Conservation (phyloP, 2,113 vertebrate species). For the Theropithecus gelada region DNA sequence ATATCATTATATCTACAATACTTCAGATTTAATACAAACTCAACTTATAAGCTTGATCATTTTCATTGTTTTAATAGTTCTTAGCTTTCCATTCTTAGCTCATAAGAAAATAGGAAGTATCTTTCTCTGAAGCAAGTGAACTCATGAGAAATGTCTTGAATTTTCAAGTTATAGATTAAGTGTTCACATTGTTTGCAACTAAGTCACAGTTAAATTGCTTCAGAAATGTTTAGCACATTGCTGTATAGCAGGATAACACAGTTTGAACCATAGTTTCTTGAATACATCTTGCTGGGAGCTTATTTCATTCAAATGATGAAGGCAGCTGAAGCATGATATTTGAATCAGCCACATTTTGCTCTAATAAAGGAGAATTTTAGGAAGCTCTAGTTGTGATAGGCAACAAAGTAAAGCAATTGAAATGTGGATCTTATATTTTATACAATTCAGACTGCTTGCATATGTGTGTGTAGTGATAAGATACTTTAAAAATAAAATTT, state of each 20-base stretch:
- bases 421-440: conserved; percentile 61
- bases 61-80: conserved; percentile 57
- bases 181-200: conserved; percentile 60
- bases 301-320: conserved; percentile 73
- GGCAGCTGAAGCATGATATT: conserved; percentile 60
- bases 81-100: conserved; percentile 63
- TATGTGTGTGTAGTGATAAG: conserved; percentile 50
- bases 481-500: conserved; percentile 69
- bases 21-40: conserved; percentile 34
- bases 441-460: conserved; percentile 55
- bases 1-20: background rate
- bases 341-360: conserved; percentile 62
- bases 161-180: conserved; percentile 74
- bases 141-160: conserved; percentile 51
- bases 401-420: conserved; percentile 68
- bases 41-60: conserved; percentile 25
- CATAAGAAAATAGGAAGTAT: conserved; percentile 37
- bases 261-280: conserved; percentile 68
- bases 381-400: conserved; percentile 25
- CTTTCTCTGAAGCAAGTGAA: conserved; percentile 45
- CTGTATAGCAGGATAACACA: conserved; percentile 63
- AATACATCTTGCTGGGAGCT: conserved; percentile 75
- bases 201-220: conserved; percentile 70
- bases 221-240: conserved; percentile 73
- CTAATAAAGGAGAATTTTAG: conserved; percentile 62